Evolutionary conservation across 1,140 invertebrate species (phyloP), one percentile per base, ranked within the genome.

Genomic region (Sminthurides bifidus): DNA sequence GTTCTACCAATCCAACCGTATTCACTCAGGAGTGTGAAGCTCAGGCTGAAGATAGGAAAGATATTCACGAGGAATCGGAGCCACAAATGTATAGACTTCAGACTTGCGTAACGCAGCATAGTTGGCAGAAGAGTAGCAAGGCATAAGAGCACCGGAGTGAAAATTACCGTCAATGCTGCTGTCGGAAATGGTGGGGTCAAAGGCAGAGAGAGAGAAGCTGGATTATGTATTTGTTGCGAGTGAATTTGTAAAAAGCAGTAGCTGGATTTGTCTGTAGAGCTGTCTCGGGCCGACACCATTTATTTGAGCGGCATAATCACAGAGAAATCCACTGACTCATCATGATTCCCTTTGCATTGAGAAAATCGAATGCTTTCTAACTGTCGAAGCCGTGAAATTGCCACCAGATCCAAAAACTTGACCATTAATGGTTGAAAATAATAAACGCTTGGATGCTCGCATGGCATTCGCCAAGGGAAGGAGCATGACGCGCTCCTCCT

Each of bases 361-460:
- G 58, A 54, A 56, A 60, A 60, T 60, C 53, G 54, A 60, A 55
- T 52, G 43, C 41, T 56, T 60, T 59, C 56, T 60, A 60, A 24
- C 30, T 24, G 48, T 30, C 44, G 30, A 43, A 51, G 37, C 54
- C 58, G 58, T 60, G 58, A 60, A 60, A 60, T 60, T 60, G 58
- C 58, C 41, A 60, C 41, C 48, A 51, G 48, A 45, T 21, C 29
- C 35, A 56, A 60, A 60, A 60, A 60, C 58, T 60, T 60, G 58
- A 56, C 58, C 58, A 60, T 56, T 53, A 59, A 52, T n/a, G n/a
- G n/a, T n/a, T n/a, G n/a, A n/a, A n/a, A n/a, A n/a, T n/a, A 21
- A 48, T 19, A 43, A 43, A 35, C 35, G 35, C n/a, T 37, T 37
- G 35, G n/a, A 37, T n/a, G n/a, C n/a, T n/a, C n/a, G n/a, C n/a